Evolutionary conservation across 2,113 vertebrate species (phyloP).

Genomic region (Mastomys coucha): DNA sequence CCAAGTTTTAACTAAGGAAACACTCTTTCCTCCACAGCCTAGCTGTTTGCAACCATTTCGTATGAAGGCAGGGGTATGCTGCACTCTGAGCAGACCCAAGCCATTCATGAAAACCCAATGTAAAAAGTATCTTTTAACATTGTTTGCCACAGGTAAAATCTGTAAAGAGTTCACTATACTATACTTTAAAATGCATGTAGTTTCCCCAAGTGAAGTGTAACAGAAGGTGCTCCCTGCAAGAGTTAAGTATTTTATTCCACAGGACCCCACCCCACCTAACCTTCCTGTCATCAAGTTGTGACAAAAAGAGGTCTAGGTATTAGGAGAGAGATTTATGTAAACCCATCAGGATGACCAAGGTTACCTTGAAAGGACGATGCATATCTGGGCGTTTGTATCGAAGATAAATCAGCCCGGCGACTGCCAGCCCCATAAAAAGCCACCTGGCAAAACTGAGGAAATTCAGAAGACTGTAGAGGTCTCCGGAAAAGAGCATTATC

Average conservation of each 20-base stretch:
- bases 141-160: neutral
- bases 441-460: constrained; percentile 98
- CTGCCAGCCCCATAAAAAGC: constrained; percentile 96
- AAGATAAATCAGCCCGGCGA: constrained; percentile 95
- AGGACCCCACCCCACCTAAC: constrained; percentile 12
- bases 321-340: constrained; percentile 79
- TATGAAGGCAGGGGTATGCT: neutral
- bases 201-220: neutral
- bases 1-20: neutral
- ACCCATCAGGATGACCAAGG: constrained; percentile 75
- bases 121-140: neutral
- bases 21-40: neutral
- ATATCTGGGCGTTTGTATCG: constrained; percentile 95
- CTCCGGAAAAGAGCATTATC: constrained; percentile 94
- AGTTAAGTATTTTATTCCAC: constrained; percentile 18
- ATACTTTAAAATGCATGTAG: neutral
- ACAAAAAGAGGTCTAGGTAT: neutral
- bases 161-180: neutral
- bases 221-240: neutral
- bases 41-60: neutral
- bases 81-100: neutral
- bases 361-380: constrained; percentile 97
- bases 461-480: constrained; percentile 97
- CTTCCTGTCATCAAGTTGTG: constrained; percentile 24
- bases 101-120: neutral